These are phyloP conservation scores for Biston betularia DNA, from an alignment of 2,888 invertebrate genomes.

Conservation along the genomic window DNA sequence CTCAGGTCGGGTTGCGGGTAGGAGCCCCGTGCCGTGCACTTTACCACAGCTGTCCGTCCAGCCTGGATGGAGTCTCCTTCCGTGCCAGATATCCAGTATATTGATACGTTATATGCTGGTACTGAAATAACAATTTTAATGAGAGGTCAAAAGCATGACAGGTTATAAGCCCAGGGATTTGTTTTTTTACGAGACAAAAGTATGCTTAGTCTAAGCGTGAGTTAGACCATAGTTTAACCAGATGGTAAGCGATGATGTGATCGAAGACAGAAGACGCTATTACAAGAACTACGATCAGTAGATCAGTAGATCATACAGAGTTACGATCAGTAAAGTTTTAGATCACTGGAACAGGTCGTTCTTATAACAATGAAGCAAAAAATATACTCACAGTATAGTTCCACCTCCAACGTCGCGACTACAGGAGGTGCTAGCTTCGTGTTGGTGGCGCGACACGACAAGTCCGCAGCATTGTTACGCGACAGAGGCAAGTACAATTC, in stretches of 20 bases:
- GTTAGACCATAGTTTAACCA: no score
- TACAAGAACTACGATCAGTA: no score
- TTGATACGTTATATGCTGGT: conserved; percentile 78
- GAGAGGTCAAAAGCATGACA: no score
- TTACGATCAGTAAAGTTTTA: no score
- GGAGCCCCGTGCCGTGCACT: conserved; percentile 77
- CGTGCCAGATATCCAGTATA: conserved; percentile 75
- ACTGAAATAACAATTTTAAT: conserved; percentile 53
- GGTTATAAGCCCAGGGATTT: not conserved
- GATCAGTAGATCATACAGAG: no score
- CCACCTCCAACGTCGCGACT: conserved; percentile 88
- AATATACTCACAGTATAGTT: conserved; percentile 89
- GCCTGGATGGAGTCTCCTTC: conserved; percentile 68
- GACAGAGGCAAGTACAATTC: conserved; percentile 89
- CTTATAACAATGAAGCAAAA: not conserved
- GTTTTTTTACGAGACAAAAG: not conserved
- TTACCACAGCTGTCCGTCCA: conserved; percentile 69
- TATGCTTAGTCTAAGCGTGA: no score
- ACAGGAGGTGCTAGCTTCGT: conserved; percentile 90
- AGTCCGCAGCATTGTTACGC: conserved; percentile 88
- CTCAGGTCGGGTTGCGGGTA: conserved; percentile 78
- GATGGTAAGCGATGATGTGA: no score
- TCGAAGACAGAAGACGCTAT: no score
- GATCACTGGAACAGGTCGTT: not conserved
- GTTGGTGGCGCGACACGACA: conserved; percentile 91